Conservation (phyloP, 2,113 vertebrate species). For the Crypturellus undulatus region DNA sequence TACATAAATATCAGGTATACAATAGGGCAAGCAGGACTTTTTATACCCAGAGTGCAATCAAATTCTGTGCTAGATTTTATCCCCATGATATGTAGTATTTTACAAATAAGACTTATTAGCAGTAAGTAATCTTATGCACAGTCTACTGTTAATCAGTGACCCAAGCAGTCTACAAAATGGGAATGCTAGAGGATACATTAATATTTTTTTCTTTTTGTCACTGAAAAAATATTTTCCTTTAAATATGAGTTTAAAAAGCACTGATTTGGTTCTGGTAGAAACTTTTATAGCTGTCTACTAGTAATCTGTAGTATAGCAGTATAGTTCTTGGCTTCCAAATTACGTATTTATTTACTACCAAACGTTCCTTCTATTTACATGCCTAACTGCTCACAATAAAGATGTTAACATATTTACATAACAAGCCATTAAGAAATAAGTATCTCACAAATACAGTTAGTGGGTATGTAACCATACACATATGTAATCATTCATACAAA, state of each 20-base stretch:
- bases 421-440: accelerated
- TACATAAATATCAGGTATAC: background rate
- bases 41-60: background rate
- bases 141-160: background rate
- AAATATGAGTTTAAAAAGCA: background rate
- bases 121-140: background rate
- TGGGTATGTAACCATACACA: too few relatives aligned
- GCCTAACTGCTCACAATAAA: background rate
- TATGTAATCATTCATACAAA: background rate
- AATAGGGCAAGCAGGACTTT: background rate
- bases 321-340: background rate
- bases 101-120: background rate
- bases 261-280: background rate
- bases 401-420: background rate
- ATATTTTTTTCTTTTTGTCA: background rate
- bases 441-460: background rate
- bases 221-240: background rate
- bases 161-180: background rate
- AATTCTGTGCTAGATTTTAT: background rate
- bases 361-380: background rate
- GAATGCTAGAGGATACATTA: background rate
- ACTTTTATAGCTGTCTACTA: background rate
- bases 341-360: background rate
- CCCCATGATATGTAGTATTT: background rate
- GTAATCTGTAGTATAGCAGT: background rate